Evolutionary conservation across 1,140 invertebrate genomes (phyloP).

Genomic region (Dendrolimus kikuchii): DNA sequence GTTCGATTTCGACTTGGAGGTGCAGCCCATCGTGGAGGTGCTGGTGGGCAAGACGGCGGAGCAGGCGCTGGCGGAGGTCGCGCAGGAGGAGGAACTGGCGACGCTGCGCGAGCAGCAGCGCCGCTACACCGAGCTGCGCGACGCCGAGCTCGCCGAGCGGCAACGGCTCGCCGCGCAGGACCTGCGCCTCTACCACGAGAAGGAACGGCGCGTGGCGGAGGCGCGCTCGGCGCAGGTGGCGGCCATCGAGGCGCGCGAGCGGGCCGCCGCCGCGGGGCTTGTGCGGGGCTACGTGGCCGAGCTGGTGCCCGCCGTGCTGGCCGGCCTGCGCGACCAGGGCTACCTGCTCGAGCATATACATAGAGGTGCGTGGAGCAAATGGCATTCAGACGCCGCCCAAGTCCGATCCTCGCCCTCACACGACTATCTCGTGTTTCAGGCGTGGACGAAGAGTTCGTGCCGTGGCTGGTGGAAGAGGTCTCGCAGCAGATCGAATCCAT

Average conservation of each 20-base stretch:
- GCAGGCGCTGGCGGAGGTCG: conserved; percentile 87
- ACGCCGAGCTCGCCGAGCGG: conserved; percentile 82
- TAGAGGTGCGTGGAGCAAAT: conserved; percentile 62
- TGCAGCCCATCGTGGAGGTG: conserved; percentile 89
- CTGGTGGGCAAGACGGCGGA: conserved; percentile 91
- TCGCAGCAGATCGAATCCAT: conserved; percentile 84
- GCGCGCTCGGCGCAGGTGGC: conserved; percentile 71
- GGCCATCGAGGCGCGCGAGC: conserved; percentile 82
- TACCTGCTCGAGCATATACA: conserved; percentile 82
- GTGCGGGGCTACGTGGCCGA: conserved; percentile 89
- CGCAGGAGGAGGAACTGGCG: conserved; percentile 84
- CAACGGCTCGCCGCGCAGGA: conserved; percentile 54
- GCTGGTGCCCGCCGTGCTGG: conserved; percentile 86
- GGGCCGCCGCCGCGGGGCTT: conserved; percentile 85
- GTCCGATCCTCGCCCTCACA: not conserved
- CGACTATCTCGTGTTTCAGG: conserved; percentile 60
- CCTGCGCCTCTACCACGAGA: conserved; percentile 36
- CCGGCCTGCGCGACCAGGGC: conserved; percentile 83
- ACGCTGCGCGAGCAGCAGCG: conserved; percentile 84
- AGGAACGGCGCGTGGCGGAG: conserved; percentile 72
- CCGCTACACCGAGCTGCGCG: conserved; percentile 82
- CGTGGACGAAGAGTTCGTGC: conserved; percentile 86
- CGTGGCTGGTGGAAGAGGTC: conserved; percentile 90
- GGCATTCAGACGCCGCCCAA: too few relatives aligned
- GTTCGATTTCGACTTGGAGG: conserved; percentile 93